These are phyloP conservation scores for Himalopsyche phryganea DNA, from an alignment of 1,140 invertebrate species.

Conservation along the genomic window DNA sequence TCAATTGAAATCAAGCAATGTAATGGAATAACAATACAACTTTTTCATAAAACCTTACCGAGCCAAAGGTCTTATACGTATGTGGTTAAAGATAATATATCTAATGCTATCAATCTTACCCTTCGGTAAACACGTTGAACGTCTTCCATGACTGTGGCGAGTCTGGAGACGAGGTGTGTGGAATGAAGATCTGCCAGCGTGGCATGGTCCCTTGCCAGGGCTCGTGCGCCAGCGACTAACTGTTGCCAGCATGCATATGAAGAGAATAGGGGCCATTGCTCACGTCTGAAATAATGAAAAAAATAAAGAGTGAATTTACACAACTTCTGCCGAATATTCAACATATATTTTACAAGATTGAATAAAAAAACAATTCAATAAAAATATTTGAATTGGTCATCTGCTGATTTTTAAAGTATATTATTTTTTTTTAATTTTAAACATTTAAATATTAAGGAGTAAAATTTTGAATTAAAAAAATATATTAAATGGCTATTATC, in stretches of 20 bases:
- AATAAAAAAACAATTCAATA: no score
- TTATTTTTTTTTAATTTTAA: neutral
- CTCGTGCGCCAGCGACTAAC: conserved; percentile 81
- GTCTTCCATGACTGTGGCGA: conserved; percentile 85
- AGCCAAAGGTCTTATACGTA: no score
- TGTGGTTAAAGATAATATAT: no score
- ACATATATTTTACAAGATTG: no score
- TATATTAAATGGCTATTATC: no score
- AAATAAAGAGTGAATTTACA: neutral
- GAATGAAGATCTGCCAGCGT: conserved; percentile 85
- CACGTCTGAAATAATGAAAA: conserved; percentile 61
- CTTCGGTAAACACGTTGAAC: conserved; percentile 84
- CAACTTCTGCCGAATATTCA: neutral
- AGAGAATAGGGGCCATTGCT: conserved; percentile 90
- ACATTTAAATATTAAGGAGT: no score
- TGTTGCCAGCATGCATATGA: conserved; percentile 90
- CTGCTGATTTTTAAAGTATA: neutral
- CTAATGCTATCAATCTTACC: conserved; percentile 57
- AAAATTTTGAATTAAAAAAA: no score
- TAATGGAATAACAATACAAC: no score
- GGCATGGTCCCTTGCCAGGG: conserved; percentile 83
- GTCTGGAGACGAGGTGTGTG: conserved; percentile 75
- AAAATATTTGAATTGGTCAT: neutral
- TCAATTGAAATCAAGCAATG: no score
- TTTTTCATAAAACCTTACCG: no score